Conservation (phyloP, 1,140 invertebrate species). For the Lutraria rhynchaena region DNA sequence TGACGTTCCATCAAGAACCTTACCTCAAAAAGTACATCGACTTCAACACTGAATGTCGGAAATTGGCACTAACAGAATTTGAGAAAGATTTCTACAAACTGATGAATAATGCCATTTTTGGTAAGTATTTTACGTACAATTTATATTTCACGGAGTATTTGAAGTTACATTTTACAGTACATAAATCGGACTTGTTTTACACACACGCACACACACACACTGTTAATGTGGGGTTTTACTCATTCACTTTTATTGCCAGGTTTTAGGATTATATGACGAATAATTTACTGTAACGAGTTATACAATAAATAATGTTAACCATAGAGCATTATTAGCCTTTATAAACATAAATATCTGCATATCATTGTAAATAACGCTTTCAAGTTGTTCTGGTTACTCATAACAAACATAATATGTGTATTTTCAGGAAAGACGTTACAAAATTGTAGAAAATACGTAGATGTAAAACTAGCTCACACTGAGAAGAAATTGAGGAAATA, state of each 20-base stretch:
- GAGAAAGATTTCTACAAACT: constrained; percentile 82
- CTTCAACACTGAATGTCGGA: constrained; percentile 68
- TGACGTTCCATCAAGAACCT: constrained; percentile 23
- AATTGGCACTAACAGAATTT: constrained; percentile 77
- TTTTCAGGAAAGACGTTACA: background rate
- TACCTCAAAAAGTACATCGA: constrained; percentile 51
- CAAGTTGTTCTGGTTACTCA: too few relatives aligned
- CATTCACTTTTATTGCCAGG: background rate
- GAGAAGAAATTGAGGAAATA: constrained; percentile 63
- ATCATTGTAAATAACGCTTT: background rate
- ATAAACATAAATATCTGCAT: background rate
- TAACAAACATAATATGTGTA: too few relatives aligned
- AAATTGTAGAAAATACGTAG: background rate
- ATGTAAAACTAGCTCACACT: background rate
- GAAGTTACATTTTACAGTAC: background rate
- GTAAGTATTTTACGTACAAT: background rate
- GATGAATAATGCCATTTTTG: constrained; percentile 80
- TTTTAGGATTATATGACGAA: background rate
- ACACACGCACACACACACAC: background rate
- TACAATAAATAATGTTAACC: background rate
- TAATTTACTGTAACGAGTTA: background rate
- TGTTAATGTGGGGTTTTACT: background rate
- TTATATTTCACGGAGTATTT: background rate
- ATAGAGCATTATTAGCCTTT: background rate
- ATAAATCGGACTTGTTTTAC: background rate